Evolutionary conservation across 2,888 invertebrate genomes (phyloP).

Genomic region (Harpalus rubripes): DNA sequence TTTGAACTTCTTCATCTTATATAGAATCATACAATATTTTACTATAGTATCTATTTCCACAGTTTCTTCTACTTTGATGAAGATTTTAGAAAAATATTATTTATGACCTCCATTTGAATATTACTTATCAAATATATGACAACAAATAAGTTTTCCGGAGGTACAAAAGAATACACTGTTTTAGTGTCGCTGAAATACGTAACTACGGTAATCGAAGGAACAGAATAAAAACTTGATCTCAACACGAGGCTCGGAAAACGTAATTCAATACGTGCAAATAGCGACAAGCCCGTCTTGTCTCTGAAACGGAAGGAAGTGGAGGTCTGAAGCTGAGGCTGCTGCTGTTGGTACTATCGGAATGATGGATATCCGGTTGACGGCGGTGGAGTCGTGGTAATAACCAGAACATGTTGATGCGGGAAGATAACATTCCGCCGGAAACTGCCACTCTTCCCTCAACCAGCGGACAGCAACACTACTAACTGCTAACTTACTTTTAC

Average conservation of each 20-base stretch:
- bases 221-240: not conserved
- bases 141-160: not conserved
- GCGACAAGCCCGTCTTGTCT: conserved; percentile 5
- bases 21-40: too few species aligned
- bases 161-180: not conserved
- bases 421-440: conserved; percentile 52
- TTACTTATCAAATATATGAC: not conserved
- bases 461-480: not conserved
- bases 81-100: not conserved
- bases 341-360: conserved; percentile 26
- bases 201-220: not conserved
- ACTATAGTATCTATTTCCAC: too few species aligned
- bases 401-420: conserved; percentile 63
- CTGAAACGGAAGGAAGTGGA: conserved; percentile 29
- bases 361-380: conserved; percentile 65
- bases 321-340: not conserved
- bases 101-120: not conserved
- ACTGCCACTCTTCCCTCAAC: conserved; percentile 7
- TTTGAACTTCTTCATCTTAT: too few species aligned
- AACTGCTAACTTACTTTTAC: not conserved
- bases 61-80: too few species aligned
- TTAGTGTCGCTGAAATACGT: not conserved
- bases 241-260: not conserved
- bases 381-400: conserved; percentile 54
- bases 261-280: conserved; percentile 28